A percentile compares a stretch with the other conserved stretches of the same genome.
These are phyloP conservation scores for Hemaris fuciformis DNA, from an alignment of 2,888 invertebrate genomes.

Conservation along the genomic window DNA sequence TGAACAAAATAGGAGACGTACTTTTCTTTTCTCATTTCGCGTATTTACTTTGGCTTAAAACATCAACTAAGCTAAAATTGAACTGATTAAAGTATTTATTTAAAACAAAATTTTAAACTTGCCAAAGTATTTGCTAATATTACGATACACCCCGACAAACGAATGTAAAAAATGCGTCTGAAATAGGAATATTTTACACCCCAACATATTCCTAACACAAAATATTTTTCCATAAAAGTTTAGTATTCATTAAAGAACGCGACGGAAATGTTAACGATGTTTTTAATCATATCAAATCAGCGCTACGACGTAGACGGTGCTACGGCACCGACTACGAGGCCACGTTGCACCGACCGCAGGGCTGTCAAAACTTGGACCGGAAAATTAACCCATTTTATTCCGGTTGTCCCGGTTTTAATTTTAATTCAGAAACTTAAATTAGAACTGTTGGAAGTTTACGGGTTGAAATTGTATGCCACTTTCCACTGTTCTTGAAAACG, in stretches of 20 bases:
- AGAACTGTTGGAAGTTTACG: conserved; percentile 7
- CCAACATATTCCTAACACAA: conserved; percentile 6
- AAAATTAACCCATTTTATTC: conserved; percentile 9
- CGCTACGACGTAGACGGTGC: conserved; percentile 23
- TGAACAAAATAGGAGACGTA: too few relatives aligned
- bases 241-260: conserved; percentile 12
- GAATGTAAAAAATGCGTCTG: background rate
- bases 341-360: conserved; percentile 9
- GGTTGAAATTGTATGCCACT: background rate
- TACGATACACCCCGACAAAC: background rate
- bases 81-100: too few relatives aligned
- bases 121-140: too few relatives aligned
- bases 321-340: conserved; percentile 9
- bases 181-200: background rate
- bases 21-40: too few relatives aligned
- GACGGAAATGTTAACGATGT: conserved; percentile 26
- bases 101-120: too few relatives aligned
- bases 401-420: conserved; percentile 10
- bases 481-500: background rate
- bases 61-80: too few relatives aligned
- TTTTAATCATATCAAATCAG: conserved; percentile 33
- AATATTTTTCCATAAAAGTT: conserved; percentile 11
- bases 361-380: conserved; percentile 11
- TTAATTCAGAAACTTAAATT: conserved; percentile 7
- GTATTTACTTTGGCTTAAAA: too few relatives aligned